Evolutionary conservation across 2,113 vertebrate genomes (phyloP).

Genomic region (Pedetes capensis): DNA sequence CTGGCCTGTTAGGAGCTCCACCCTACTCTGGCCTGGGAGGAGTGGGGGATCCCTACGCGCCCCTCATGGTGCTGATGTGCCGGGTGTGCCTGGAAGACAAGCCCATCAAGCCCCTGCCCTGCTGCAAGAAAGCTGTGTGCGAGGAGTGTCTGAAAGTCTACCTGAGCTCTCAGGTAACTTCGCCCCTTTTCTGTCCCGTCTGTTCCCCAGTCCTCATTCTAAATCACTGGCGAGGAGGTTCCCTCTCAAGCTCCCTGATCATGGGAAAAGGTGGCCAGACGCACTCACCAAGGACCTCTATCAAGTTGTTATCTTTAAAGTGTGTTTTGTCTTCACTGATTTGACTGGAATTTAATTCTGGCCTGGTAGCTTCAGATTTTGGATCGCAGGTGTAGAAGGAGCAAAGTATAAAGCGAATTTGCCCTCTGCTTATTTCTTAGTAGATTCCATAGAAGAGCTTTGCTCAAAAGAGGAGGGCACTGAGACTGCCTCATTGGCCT

Average conservation of each 20-base stretch:
- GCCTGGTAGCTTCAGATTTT: not conserved
- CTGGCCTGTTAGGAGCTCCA: conserved; percentile 85
- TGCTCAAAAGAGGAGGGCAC: not conserved
- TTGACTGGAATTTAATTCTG: not conserved
- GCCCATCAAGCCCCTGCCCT: conserved; percentile 90
- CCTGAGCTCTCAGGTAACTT: conserved; percentile 93
- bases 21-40: conserved; percentile 73
- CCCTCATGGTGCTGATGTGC: conserved; percentile 87
- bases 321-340: not conserved
- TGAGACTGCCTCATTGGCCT: not conserved
- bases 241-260: not conserved
- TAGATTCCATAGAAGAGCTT: conserved; percentile 1
- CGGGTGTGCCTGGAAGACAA: conserved; percentile 94
- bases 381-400: not conserved
- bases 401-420: not conserved
- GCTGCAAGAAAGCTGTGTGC: conserved; percentile 96
- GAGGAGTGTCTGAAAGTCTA: conserved; percentile 95
- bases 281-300: not conserved
- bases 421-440: conserved; percentile 12
- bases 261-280: not conserved
- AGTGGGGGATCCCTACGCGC: conserved; percentile 78
- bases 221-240: not conserved
- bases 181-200: not conserved
- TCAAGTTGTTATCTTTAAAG: not conserved
- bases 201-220: not conserved